Percentiles rank a stretch among this genome's conserved stretches.
phyloP scores from a whole-genome alignment of 2,888 invertebrate species.

The Galerucella calmariensis region DNA sequence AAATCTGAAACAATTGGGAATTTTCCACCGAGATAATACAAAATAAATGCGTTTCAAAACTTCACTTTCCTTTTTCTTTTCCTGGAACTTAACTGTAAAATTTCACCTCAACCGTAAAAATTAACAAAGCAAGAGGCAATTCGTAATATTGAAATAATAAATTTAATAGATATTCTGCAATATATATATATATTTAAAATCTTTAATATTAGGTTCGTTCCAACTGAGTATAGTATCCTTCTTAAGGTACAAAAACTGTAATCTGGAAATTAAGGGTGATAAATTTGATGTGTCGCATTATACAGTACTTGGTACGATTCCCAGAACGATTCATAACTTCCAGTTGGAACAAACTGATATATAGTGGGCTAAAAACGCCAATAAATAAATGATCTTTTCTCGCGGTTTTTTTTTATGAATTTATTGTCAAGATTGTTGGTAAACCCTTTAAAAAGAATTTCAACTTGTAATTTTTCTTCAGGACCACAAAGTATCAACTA shows the following conservation, averaged over 20 bases:
- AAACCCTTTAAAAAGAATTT: neutral
- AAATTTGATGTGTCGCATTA: no score
- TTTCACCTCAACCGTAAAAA: neutral
- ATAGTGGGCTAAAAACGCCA: no score
- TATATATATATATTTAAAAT: no score
- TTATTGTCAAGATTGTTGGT: neutral
- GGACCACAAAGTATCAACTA: no score
- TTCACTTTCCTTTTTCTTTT: neutral
- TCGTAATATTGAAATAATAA: neutral
- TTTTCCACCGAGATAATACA: slow-evolving; percentile 12
- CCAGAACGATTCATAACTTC: no score
- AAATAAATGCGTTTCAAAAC: slow-evolving; percentile 24
- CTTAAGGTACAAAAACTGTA: no score
- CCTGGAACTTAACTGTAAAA: neutral
- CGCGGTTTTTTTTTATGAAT: neutral
- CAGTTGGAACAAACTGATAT: no score
- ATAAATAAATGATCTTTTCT: neutral
- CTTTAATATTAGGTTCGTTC: no score
- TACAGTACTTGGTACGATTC: no score
- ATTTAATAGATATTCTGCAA: neutral
- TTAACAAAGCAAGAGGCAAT: neutral
- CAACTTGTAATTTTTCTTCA: neutral
- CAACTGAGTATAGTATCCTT: no score
- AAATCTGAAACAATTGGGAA: slow-evolving; percentile 17
- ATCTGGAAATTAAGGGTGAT: no score